Base-by-base conservation (phyloP, 2,113 vertebrate genomes). In the Charadrius vociferus region DNA sequence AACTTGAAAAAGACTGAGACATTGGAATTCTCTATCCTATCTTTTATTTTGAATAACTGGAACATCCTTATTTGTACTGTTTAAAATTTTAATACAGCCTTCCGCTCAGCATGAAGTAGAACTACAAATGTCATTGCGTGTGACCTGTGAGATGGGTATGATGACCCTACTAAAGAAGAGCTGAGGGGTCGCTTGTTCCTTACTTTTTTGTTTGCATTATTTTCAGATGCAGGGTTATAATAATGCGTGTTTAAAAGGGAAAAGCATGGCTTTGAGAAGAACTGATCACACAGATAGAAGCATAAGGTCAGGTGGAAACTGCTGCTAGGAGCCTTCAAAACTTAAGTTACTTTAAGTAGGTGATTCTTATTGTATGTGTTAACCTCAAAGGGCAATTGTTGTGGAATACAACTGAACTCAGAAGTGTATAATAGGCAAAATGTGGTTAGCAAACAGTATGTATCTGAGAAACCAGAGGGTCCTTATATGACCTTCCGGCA, bases 301-400 rank as follows among this genome's bases (percentile, higher is more conserved):
- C 43, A 24, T 49, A 85, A 86, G 94, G 89, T 95, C 86, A 94
- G 26, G 27, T 63, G 37, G 34, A 94, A 95, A 75, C 17, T 62
- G 49, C 74, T 82, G 30, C 65, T 72, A 65, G 77, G 49, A 95
- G 77, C 39, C 53, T 87, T 95, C 84, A 86, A 88, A 92, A 92
- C 92, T 86, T 92, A 81, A n/a, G 86, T 81, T 91, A 70, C 30
- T 53, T 79, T 87, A 87, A 95, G 52, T 71, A 93, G 67, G 17
- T 82, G 45, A 39, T 70, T 85, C 65, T 80, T 81, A 77, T 19
- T 93, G 91, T 61, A 94, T 96, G 32, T 81, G 41, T 96, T 97
- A 94, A 95, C 96, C 95, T 87, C 53, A 80, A 81, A 86, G 86
- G 78, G 53, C 81, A 95, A 53, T 43, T 77, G 10, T 36, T 80